Base-by-base conservation (phyloP, 2,113 vertebrate genomes). In the Phylloscopus trochiloides region DNA sequence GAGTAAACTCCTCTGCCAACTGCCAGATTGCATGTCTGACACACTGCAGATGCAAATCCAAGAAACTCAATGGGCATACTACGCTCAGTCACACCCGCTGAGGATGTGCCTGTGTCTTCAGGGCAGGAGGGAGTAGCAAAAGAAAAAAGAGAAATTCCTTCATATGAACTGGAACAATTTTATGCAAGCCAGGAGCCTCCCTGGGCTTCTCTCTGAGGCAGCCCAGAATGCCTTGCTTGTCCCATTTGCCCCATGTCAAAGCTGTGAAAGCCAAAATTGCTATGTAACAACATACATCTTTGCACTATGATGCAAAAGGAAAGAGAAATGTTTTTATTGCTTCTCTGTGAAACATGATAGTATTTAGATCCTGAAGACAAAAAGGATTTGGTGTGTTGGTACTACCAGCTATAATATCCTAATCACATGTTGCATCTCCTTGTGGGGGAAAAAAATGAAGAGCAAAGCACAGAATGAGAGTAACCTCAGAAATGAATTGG, bases 21-120 rank as follows among this genome's bases (percentile, higher is more conserved):
- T 88, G 79, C 75, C 95, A 96, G 95, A 95, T 54, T 94, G 93
- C 40, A 28, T 1, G 88, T 97, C 95, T 96, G 90, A 97, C 90
- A 94, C 88, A 50, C 19, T 92, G 88, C 73, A 94, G 94, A 96
- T 96, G 88, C 43, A 96, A 95, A 95, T 65, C 65, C 79, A 86
- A 93, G 79, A 65, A 75, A 61, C 91, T 86, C 91, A 81, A 78
- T 63, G 72, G 80, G 91, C 83, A 95, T 34, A 89, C 73, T 36
- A 48, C 0, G 0, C 65, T 80, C 78, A 95, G 61, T 88, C 75
- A 70, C 52, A 92, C 63, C 47, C 12, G 0, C 55, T 81, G 65
- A 65, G 65, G 47, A 80, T 67, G 24, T 38, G 90, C 26, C 85
- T 80, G 8, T 47, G 45, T 80, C 79, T 74, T 80, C 48, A 68